Evolutionary conservation across 1,140 invertebrate species (phyloP), one percentile per base, ranked within the genome.

Genomic region (Cylas formicarius): DNA sequence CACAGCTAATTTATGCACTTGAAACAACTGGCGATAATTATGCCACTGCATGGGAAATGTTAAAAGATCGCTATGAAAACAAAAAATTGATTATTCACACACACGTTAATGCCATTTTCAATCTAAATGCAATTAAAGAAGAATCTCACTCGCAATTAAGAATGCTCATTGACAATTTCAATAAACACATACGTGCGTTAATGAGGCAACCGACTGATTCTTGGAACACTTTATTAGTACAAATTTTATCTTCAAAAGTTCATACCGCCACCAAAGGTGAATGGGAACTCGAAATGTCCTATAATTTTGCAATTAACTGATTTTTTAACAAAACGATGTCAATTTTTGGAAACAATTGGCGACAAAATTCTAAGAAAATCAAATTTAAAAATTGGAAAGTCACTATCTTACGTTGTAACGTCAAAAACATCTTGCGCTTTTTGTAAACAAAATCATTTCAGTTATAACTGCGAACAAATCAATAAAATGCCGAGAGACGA

Each of bases 141-240:
- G 44, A 61, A 45, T 44, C 40, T n/a, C 16, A 14, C 28, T 13
- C 18, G 13, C 28, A 42, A 10, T 19, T 58, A 13, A 38, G 52
- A 11, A 23, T 37, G n/a, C 29, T 57, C 1, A 23, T 52, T 13
- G 58, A 57, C 29, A 24, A 51, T 24, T 20, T 56, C 16, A 17
- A 32, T 11, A 59, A 40, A 24, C 45, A 59, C 40, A 9, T 53
- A 0, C 39, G 47, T 5, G 50, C 54, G 1, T 20, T 62, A 4
- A 28, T 54, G 19, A 23, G 26, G 2, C 31, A 56, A 41, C 49
- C 53, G 0, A 37, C 50, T 6, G 16, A 49, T 7, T 23, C 52
- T 2, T 62, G 55, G 57, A 52, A 57, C 35, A 46, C 41, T 4
- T 17, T 60, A 19, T 46, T 61, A 7, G 51, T 61, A 19, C 37